Percentiles rank a stretch among this genome's conserved stretches.
Conservation (phyloP, 37 sponge, comb jelly and placozoan species). For the Bolinopsis microptera region DNA sequence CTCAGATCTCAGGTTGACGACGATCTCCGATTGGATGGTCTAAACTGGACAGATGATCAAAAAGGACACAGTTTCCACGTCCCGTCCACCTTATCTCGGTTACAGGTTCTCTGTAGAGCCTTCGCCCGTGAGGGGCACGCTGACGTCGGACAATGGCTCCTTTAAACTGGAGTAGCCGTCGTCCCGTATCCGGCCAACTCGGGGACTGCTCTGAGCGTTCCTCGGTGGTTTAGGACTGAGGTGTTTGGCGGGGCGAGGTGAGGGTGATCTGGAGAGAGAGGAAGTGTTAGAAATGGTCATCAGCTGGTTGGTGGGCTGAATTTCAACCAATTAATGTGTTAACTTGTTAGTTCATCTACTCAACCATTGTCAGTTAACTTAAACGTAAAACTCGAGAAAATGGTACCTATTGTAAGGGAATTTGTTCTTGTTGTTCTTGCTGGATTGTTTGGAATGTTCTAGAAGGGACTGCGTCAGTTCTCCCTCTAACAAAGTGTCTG, state of each 20-base stretch:
- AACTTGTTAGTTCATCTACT: too few species aligned
- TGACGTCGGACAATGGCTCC: slow-evolving; percentile 37
- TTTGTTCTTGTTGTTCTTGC: slow-evolving; percentile 23
- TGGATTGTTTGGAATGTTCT: not conserved
- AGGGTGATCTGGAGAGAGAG: not conserved
- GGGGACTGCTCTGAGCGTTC: not conserved
- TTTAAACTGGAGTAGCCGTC: slow-evolving; percentile 63
- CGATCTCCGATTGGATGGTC: too few species aligned
- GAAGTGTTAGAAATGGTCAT: not conserved
- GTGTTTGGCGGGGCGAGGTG: slow-evolving; percentile 3
- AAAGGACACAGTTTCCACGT: not conserved
- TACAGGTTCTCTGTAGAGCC: not conserved
- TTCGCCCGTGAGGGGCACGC: not conserved
- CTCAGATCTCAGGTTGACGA: too few species aligned
- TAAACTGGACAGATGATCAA: not conserved
- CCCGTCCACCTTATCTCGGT: not conserved
- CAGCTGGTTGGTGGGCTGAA: not conserved
- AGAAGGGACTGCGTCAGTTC: slow-evolving; percentile 40
- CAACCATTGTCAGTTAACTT: too few species aligned
- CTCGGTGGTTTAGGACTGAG: slow-evolving; percentile 13
- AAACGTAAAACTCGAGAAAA: not conserved
- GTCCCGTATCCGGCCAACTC: slow-evolving; percentile 10
- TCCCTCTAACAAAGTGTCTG: slow-evolving; percentile 6
- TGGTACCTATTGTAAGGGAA: not conserved
- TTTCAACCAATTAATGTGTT: not conserved